These are phyloP conservation scores for Penaeus japonicus DNA, from an alignment of 1,140 invertebrate genomes.

Conservation along the genomic window DNA sequence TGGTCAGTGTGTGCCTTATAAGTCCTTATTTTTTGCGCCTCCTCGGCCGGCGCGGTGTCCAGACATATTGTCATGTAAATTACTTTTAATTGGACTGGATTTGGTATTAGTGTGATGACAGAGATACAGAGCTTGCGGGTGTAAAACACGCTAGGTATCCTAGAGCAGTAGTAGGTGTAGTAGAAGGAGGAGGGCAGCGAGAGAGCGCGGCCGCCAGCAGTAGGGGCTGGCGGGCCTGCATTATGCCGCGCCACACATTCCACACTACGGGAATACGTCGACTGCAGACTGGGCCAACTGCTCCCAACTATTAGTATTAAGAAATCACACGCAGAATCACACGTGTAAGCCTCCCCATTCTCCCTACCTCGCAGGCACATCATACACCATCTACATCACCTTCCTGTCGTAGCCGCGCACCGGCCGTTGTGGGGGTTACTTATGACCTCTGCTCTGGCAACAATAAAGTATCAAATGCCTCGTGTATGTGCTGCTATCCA, in stretches of 20 bases:
- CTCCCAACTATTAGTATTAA: too few relatives aligned
- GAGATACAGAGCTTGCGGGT: slow-evolving; percentile 25
- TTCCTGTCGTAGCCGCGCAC: too few relatives aligned
- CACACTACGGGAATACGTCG: slow-evolving; percentile 4
- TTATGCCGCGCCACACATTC: slow-evolving; percentile 38
- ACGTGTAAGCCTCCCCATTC: not conserved
- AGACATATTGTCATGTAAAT: slow-evolving; percentile 57
- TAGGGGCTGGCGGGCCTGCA: not conserved
- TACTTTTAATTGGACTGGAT: slow-evolving; percentile 55
- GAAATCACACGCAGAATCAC: not conserved
- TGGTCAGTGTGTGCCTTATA: slow-evolving; percentile 43
- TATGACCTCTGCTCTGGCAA: too few relatives aligned
- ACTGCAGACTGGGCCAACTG: too few relatives aligned
- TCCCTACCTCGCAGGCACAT: not conserved
- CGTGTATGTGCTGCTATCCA: too few relatives aligned
- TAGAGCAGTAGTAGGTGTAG: not conserved
- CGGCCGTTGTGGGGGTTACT: too few relatives aligned
- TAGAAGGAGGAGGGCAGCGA: not conserved
- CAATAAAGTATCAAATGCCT: too few relatives aligned
- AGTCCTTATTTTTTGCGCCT: slow-evolving; percentile 36
- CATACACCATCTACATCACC: too few relatives aligned
- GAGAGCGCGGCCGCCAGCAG: not conserved
- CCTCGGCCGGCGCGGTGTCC: slow-evolving; percentile 37
- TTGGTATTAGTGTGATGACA: slow-evolving; percentile 51
- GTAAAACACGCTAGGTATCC: slow-evolving; percentile 2